Conservation (phyloP, 2,888 invertebrate genomes). For the Hypomecis atomaria region DNA sequence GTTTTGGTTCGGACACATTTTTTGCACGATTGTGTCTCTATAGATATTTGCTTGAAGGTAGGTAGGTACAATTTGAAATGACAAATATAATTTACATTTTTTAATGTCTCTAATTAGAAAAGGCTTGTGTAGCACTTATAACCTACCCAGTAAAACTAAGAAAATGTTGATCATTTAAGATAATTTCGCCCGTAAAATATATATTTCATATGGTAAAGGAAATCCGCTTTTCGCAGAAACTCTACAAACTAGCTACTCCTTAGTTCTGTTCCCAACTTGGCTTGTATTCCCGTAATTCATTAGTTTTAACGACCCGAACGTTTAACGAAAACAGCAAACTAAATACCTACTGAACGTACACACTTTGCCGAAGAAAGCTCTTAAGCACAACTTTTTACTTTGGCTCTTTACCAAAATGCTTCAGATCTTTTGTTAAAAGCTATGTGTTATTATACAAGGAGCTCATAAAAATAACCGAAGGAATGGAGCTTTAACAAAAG, state of each 20-base stretch:
- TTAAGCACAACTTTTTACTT: constrained; percentile 45
- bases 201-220: too few relatives aligned
- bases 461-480: constrained; percentile 46
- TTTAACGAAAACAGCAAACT: constrained; percentile 34
- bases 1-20: too few relatives aligned
- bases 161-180: too few relatives aligned
- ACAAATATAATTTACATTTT: too few relatives aligned
- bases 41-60: too few relatives aligned
- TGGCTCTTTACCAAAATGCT: constrained; percentile 48
- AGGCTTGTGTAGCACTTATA: too few relatives aligned
- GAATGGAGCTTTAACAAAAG: constrained; percentile 46
- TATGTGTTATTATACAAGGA: constrained; percentile 41
- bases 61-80: too few relatives aligned
- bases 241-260: background rate
- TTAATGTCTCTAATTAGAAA: too few relatives aligned
- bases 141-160: too few relatives aligned
- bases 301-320: constrained; percentile 34
- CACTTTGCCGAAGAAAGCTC: constrained; percentile 42
- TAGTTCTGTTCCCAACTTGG: constrained; percentile 9
- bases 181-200: too few relatives aligned
- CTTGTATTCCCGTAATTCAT: constrained; percentile 14
- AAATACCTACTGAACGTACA: constrained; percentile 23
- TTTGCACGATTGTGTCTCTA: too few relatives aligned
- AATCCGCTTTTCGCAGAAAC: too few relatives aligned
- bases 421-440: constrained; percentile 45